These are phyloP conservation scores for Tangara arthus DNA, from an alignment of 2,797 vertebrate species.

Conservation along the genomic window DNA sequence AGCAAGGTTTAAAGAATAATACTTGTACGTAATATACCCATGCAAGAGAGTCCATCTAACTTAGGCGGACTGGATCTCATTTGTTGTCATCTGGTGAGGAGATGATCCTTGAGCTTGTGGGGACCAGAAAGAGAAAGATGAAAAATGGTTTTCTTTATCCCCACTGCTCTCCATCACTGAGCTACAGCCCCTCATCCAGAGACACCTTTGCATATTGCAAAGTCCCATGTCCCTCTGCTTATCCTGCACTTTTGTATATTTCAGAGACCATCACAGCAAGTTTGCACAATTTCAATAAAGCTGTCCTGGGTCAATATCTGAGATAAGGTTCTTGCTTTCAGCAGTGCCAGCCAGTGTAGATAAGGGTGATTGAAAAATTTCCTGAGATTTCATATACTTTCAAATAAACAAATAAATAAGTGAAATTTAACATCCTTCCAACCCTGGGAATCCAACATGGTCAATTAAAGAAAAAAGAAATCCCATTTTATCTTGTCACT, in stretches of 20 bases:
- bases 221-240: rapidly evolving
- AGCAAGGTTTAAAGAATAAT: background rate
- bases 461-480: background rate
- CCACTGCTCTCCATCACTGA: background rate
- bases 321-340: background rate
- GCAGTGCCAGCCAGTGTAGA: background rate
- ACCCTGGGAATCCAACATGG: background rate
- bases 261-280: background rate
- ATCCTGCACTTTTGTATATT: background rate
- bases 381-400: background rate
- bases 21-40: background rate
- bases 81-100: background rate
- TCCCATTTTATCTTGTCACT: background rate
- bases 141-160: background rate
- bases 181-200: background rate
- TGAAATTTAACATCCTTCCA: background rate
- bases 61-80: background rate
- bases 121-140: background rate
- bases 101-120: background rate
- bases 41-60: background rate
- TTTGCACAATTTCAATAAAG: background rate
- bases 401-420: background rate
- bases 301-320: background rate
- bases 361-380: slow-evolving; percentile 18
- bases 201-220: slow-evolving; percentile 1